Evolutionary conservation across 2,797 vertebrate species (phyloP).

Genomic region (Morus bassanus): DNA sequence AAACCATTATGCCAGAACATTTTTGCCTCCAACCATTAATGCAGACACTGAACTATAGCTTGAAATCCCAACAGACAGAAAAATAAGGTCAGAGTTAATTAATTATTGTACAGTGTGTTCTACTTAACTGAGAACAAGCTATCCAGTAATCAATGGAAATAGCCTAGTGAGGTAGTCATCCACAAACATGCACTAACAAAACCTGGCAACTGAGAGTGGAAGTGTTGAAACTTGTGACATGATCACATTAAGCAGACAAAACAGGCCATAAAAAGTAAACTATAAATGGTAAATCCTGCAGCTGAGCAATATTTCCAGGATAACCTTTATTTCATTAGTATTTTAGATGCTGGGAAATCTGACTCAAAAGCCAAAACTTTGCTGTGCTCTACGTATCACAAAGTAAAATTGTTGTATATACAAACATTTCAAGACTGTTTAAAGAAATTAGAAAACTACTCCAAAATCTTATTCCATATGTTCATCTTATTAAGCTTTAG

Average conservation of each 20-base stretch:
- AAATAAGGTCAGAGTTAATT: slow-evolving; percentile 54
- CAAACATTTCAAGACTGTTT: background rate
- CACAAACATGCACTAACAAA: slow-evolving; percentile 16
- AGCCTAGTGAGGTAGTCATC: background rate
- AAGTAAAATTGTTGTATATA: background rate
- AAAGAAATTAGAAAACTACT: background rate
- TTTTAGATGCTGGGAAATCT: background rate
- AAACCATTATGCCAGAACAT: background rate
- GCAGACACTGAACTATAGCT: background rate
- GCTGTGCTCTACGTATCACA: background rate
- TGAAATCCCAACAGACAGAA: background rate
- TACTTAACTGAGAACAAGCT: background rate
- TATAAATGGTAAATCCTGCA: background rate
- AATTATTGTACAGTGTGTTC: slow-evolving; percentile 24
- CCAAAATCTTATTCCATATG: background rate
- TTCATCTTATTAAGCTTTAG: background rate
- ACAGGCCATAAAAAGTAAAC: background rate
- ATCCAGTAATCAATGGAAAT: slow-evolving; percentile 15
- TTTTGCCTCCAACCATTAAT: background rate
- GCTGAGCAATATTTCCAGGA: background rate
- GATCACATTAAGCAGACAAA: background rate
- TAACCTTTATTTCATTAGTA: background rate
- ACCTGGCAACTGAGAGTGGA: background rate
- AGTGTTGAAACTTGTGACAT: background rate
- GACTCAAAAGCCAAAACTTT: background rate